Conservation (phyloP, 2,797 vertebrate species). For the Sphenodon punctatus region DNA sequence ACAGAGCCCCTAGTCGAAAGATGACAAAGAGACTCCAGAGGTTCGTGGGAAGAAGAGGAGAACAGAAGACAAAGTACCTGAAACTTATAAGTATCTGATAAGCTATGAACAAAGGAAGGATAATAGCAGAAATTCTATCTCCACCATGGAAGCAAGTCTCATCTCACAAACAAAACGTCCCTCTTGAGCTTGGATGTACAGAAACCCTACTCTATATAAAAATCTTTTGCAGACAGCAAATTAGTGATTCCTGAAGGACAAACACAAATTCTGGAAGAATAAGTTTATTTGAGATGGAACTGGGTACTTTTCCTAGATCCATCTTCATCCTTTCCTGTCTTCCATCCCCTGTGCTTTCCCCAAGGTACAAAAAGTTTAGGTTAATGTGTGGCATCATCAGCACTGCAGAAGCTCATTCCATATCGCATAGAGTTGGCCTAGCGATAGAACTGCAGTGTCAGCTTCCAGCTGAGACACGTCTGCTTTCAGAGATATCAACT, state of each 20-base stretch:
- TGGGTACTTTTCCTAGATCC: background rate
- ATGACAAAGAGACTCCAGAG: background rate
- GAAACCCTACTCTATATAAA: background rate
- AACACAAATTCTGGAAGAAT: background rate
- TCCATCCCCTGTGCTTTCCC: background rate
- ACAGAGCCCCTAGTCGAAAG: background rate
- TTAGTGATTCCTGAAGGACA: background rate
- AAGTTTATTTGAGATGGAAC: background rate
- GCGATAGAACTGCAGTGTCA: slow-evolving; percentile 15
- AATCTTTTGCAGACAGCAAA: background rate
- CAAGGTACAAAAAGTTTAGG: background rate
- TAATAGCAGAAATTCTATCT: background rate
- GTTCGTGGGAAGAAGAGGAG: background rate
- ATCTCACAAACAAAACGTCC: no score
- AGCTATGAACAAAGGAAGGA: background rate
- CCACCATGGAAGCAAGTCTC: background rate
- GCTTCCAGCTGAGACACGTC: background rate
- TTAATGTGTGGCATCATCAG: background rate
- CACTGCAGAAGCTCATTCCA: slow-evolving; percentile 2
- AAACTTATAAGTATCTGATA: background rate
- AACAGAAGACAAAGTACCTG: background rate
- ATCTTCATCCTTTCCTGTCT: background rate
- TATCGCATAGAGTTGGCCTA: background rate
- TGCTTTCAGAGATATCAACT: slow-evolving; percentile 15
- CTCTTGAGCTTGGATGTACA: background rate